A percentile compares a stretch with the other conserved stretches of the same genome.
Evolutionary conservation across 1,140 invertebrate species (phyloP).

Genomic region (Uloborus diversus): DNA sequence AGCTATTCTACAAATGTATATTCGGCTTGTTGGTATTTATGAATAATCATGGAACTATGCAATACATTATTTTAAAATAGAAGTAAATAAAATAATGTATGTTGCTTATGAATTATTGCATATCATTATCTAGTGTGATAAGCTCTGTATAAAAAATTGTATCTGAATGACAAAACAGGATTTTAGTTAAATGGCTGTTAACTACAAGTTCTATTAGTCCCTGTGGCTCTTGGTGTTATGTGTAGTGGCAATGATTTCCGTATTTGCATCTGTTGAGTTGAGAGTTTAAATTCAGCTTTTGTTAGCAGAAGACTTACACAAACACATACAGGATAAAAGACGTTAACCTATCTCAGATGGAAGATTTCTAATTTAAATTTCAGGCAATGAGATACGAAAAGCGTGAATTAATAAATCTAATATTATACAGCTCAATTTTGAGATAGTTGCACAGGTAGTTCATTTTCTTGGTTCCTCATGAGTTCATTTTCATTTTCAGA

Average conservation of each 20-base stretch:
- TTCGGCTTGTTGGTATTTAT: slow-evolving; percentile 30
- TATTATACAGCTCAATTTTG: slow-evolving; percentile 49
- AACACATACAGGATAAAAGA: background rate
- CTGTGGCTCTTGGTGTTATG: slow-evolving; percentile 49
- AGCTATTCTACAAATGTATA: slow-evolving; percentile 37
- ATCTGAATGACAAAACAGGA: slow-evolving; percentile 35
- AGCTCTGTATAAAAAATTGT: slow-evolving; percentile 54
- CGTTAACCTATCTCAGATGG: background rate
- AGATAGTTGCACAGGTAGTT: slow-evolving; percentile 37
- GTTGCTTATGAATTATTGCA: slow-evolving; percentile 53
- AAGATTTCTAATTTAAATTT: slow-evolving; percentile 24
- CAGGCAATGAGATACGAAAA: slow-evolving; percentile 5
- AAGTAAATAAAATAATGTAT: slow-evolving; percentile 49
- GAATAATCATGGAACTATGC: slow-evolving; percentile 42
- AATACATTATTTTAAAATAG: slow-evolving; percentile 18
- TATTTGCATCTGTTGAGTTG: slow-evolving; percentile 12
- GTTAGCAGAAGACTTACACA: background rate
- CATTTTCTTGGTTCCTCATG: slow-evolving; percentile 37
- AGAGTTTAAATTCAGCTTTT: background rate
- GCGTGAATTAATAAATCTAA: too few species aligned
- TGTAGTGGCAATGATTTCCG: slow-evolving; percentile 43
- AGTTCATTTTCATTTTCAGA: slow-evolving; percentile 30
- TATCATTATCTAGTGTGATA: slow-evolving; percentile 51
- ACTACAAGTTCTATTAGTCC: slow-evolving; percentile 39
- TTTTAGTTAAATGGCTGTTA: slow-evolving; percentile 22